Conservation (phyloP, 2,888 invertebrate species). For the Amblyjoppa fuscipennis region DNA sequence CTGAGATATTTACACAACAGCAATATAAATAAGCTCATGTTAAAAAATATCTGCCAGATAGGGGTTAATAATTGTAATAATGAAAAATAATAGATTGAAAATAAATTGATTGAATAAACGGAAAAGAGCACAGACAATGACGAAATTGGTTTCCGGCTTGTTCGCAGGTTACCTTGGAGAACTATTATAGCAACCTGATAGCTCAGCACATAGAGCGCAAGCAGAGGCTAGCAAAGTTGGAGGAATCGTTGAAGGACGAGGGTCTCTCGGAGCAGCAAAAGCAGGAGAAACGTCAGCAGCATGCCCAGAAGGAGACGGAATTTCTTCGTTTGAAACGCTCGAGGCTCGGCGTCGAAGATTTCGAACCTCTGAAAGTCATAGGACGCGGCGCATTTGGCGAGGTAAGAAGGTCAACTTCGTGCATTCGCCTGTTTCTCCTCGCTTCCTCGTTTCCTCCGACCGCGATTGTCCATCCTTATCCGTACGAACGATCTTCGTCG, state of each 20-base stretch:
- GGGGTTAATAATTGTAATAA: no score
- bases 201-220: conserved; percentile 99
- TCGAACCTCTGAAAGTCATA: conserved; percentile 98
- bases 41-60: no score
- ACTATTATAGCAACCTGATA: conserved; percentile 99
- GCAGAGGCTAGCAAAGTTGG: conserved; percentile 96
- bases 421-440: conserved; percentile 21
- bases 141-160: conserved; percentile 40
- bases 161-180: conserved; percentile 94
- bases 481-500: conserved; percentile 26
- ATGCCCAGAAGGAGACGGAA: conserved; percentile 99
- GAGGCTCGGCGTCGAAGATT: conserved; percentile 98
- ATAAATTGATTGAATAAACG: not conserved
- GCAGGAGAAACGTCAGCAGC: conserved; percentile 96
- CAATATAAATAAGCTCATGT: no score
- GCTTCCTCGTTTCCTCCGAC: conserved; percentile 48
- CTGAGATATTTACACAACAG: no score
- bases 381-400: conserved; percentile 97
- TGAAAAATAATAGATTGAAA: not conserved
- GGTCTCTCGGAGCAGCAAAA: conserved; percentile 97
- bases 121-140: not conserved
- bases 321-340: conserved; percentile 98
- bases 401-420: conserved; percentile 78
- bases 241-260: conserved; percentile 98
- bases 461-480: conserved; percentile 26